Percentiles rank a stretch among this genome's conserved stretches.
Evolutionary conservation across 2,888 invertebrate genomes (phyloP).

Genomic region (Poecilus cupreus): DNA sequence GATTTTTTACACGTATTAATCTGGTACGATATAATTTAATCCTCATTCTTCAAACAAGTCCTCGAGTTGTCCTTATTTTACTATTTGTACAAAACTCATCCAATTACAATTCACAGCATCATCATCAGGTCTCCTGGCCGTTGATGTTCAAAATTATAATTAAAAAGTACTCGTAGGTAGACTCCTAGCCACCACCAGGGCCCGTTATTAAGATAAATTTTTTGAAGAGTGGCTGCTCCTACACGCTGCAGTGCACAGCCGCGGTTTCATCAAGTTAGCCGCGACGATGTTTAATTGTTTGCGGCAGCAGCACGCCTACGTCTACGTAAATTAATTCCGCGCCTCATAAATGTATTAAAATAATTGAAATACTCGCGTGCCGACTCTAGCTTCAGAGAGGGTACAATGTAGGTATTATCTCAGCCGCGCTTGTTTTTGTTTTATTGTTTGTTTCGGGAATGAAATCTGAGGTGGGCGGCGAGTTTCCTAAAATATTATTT

Average conservation of each 20-base stretch:
- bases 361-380: conserved; percentile 48
- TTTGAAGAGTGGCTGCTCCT: conserved; percentile 17
- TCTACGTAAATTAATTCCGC: conserved; percentile 43
- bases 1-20: too few relatives aligned
- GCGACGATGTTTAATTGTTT: conserved; percentile 40
- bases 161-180: conserved; percentile 32
- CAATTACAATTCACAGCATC: conserved; percentile 36
- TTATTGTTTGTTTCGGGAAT: too few relatives aligned
- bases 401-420: too few relatives aligned
- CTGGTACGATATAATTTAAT: too few relatives aligned
- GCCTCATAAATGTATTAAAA: conserved; percentile 47
- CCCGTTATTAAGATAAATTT: conserved; percentile 29
- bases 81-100: neutral
- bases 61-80: neutral
- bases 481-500: too few relatives aligned
- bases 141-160: conserved; percentile 23
- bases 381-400: neutral
- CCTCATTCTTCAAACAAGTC: too few relatives aligned
- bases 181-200: neutral
- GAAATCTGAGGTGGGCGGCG: too few relatives aligned
- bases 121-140: neutral
- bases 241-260: neutral
- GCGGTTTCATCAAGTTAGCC: conserved; percentile 42
- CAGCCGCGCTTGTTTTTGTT: too few relatives aligned
- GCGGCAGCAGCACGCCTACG: conserved; percentile 38